A percentile compares a stretch with the other conserved stretches of the same genome.
These are phyloP conservation scores for Crotalus helleri DNA, from an alignment of 2,113 vertebrate species.

Conservation along the genomic window DNA sequence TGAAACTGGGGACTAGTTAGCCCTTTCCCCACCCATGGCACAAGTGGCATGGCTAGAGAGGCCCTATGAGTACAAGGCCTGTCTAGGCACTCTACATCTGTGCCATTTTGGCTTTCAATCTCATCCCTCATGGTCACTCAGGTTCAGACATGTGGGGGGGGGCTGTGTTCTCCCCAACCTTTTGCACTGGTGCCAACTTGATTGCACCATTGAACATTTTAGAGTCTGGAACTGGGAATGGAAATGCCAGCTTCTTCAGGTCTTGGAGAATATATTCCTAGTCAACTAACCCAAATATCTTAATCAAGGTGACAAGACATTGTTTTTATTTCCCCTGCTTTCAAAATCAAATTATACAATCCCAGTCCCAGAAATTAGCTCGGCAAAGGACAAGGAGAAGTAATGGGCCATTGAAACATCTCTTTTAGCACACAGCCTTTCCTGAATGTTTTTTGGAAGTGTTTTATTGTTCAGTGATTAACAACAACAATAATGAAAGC, in stretches of 20 bases:
- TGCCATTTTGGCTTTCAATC: background rate
- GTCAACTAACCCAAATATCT: background rate
- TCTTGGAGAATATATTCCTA: background rate
- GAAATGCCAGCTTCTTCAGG: background rate
- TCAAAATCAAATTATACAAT: background rate
- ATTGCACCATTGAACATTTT: background rate
- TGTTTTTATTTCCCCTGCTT: background rate
- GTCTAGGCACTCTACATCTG: background rate
- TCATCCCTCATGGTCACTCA: background rate
- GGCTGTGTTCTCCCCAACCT: background rate
- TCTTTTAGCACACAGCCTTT: background rate
- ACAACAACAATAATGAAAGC: background rate
- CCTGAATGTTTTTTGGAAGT: background rate
- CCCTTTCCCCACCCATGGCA: background rate
- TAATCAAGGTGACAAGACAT: background rate
- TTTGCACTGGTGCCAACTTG: background rate
- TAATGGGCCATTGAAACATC: background rate
- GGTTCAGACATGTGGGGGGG: background rate
- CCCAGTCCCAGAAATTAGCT: background rate
- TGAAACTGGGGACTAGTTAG: background rate
- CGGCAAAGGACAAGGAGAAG: background rate
- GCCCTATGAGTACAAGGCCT: background rate
- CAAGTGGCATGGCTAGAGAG: background rate
- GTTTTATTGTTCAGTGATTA: background rate
- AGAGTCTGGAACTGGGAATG: background rate